A percentile compares a stretch with the other conserved stretches of the same genome.
phyloP scores from a whole-genome alignment of 1,140 invertebrate species.

The Drosophila miranda region DNA sequence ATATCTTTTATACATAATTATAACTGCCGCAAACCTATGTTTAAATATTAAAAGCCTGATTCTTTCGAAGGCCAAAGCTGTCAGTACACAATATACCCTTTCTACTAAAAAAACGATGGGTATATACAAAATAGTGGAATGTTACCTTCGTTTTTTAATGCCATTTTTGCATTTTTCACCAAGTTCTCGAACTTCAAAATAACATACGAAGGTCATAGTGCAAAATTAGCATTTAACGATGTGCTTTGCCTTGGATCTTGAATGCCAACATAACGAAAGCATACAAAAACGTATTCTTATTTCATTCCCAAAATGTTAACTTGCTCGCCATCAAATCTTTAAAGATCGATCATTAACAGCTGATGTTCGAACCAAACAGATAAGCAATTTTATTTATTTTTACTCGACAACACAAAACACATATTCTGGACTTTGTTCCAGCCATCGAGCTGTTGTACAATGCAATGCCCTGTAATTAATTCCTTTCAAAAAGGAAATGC shows the following conservation, averaged over 20 bases:
- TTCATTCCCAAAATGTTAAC: conserved; percentile 11
- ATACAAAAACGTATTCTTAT: conserved; percentile 13
- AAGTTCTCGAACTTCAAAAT: conserved; percentile 32
- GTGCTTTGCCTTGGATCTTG: conserved; percentile 34
- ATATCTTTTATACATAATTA: too few relatives aligned
- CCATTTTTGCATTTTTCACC: conserved; percentile 42
- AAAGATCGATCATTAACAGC: too few relatives aligned
- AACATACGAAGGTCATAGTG: conserved; percentile 31
- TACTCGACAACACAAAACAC: too few relatives aligned
- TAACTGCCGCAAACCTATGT: too few relatives aligned
- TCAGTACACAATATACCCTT: conserved; percentile 8
- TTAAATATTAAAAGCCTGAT: too few relatives aligned
- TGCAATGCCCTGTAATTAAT: conserved; percentile 15
- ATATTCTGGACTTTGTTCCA: conserved; percentile 36
- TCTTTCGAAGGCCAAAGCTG: too few relatives aligned
- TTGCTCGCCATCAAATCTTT: too few relatives aligned
- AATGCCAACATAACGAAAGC: conserved; percentile 30
- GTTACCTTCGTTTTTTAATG: conserved; percentile 15
- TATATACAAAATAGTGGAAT: conserved; percentile 6
- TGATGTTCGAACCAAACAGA: too few relatives aligned
- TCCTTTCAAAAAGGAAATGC: conserved; percentile 36
- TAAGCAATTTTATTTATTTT: too few relatives aligned
- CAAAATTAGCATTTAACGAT: conserved; percentile 42
- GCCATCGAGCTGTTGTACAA: conserved; percentile 5
- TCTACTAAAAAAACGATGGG: not conserved